Conservation (phyloP, 1,140 invertebrate genomes). For the Phymastichus coffea region DNA sequence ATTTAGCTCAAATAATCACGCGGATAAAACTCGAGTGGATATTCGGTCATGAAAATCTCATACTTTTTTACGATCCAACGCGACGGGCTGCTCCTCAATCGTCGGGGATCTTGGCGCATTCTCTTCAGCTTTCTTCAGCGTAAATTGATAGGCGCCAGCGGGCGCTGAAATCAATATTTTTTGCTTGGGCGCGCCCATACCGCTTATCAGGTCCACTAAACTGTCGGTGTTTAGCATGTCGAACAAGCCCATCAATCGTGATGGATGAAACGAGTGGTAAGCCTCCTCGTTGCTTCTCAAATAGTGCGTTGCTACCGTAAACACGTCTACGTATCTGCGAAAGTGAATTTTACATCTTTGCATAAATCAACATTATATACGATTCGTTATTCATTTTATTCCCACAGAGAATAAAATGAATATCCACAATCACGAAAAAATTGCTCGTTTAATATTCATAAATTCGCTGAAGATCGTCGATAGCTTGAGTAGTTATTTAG, state of each 20-base stretch:
- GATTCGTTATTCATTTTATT: background rate
- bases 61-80: slow-evolving; percentile 64
- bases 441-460: background rate
- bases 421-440: too few species aligned
- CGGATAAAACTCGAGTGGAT: too few species aligned
- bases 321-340: slow-evolving; percentile 61
- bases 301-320: slow-evolving; percentile 70
- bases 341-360: slow-evolving; percentile 2
- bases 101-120: slow-evolving; percentile 70
- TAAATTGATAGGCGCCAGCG: slow-evolving; percentile 67
- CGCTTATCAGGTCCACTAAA: slow-evolving; percentile 71
- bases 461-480: too few species aligned
- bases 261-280: slow-evolving; percentile 70
- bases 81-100: slow-evolving; percentile 56
- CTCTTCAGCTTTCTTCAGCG: slow-evolving; percentile 62
- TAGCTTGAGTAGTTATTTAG: too few species aligned
- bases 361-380: too few species aligned
- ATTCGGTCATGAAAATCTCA: too few species aligned
- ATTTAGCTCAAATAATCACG: too few species aligned
- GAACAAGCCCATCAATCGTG: slow-evolving; percentile 72
- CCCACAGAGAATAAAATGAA: too few species aligned
- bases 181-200: slow-evolving; percentile 68
- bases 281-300: slow-evolving; percentile 63
- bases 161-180: slow-evolving; percentile 73
- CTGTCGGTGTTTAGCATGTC: slow-evolving; percentile 80